A percentile compares a stretch with the other conserved stretches of the same genome.
phyloP scores from a whole-genome alignment of 2,113 vertebrate genomes.

The Gallinago jamesoni region DNA sequence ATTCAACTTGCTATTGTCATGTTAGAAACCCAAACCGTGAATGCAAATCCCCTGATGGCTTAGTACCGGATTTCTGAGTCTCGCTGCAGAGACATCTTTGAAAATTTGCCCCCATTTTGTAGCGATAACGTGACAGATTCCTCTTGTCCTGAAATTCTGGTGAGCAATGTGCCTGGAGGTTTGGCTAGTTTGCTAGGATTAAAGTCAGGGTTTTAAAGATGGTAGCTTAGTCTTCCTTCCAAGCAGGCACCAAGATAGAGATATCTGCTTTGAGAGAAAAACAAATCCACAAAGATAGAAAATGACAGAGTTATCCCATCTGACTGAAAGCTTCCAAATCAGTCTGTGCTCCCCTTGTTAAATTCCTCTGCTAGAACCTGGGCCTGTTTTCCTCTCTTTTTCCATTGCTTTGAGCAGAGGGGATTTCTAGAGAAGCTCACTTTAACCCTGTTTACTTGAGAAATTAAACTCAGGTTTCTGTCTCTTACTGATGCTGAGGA shows the following conservation, averaged over 20 bases:
- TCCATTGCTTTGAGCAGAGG: not conserved
- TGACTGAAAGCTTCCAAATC: not conserved
- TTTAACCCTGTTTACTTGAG: not conserved
- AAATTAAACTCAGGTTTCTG: not conserved
- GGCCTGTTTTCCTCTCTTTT: not conserved
- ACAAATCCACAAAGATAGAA: not conserved
- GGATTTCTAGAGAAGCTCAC: not conserved
- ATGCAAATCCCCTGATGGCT: slow-evolving; percentile 16
- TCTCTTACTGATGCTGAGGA: not conserved
- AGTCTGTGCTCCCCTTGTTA: not conserved
- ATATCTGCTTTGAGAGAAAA: not conserved
- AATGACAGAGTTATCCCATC: not conserved
- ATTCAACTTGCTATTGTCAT: slow-evolving; percentile 26
- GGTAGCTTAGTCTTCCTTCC: not conserved
- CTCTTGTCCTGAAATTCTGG: slow-evolving; percentile 1
- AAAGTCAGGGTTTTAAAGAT: not conserved
- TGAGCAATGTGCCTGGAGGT: not conserved
- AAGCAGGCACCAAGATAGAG: not conserved
- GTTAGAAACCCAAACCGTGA: slow-evolving; percentile 11
- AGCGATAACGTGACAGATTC: not conserved
- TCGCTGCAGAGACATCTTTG: not conserved
- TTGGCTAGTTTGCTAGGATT: slow-evolving; percentile 28
- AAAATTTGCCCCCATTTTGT: slow-evolving; percentile 29
- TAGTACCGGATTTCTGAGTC: not conserved
- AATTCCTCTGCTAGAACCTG: not conserved